Evolutionary conservation across 2,888 invertebrate species (phyloP), one percentile per base, ranked within the genome.

Genomic region (Phaonia tiefii): DNA sequence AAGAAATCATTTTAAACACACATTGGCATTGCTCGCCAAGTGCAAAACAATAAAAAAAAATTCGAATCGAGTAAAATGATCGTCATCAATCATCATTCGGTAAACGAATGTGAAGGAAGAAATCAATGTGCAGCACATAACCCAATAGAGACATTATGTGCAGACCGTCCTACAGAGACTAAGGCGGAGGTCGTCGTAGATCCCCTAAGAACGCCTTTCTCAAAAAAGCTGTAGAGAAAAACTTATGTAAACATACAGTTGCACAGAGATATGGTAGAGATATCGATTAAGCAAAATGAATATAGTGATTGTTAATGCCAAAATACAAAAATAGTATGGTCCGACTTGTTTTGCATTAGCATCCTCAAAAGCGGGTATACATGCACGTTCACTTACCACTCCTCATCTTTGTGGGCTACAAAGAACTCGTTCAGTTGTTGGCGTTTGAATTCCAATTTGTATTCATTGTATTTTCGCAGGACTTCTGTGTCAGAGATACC

Each of bases 391-490:
- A 46, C 96, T 92, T 93, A 99, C 99, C 99, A 99, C 95, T 99
- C 99, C 91, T 99, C 99, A 88, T 99, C 99, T 92, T 99, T 99
- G 92, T 99, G 99, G 58, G 97, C 96, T 86, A 99, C 96, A 92
- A 99, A 99, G 92, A 99, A 99, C 90, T 99, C 98, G 92, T 98
- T 98, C 74, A 99, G 93, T 90, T 99, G 99, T 89, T 98, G 98
- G 71, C 97, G 93, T 87, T 96, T 96, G 91, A 99, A 99, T 88
- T 99, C 99, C 87, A 97, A 92, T 91, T 99, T 99, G 92, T 99
- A 99, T 89, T 99, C 99, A 91, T 98, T 98, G 92, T 99, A 99
- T 89, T 98, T 98, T 88, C 95, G 94, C 84, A 99, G 95, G 1
- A 98, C 98, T 89, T 99, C 99, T 84, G 98, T 97, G 86, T 99